phyloP scores from a whole-genome alignment of 2,113 vertebrate genomes.

The Lamprologus callipterus region DNA sequence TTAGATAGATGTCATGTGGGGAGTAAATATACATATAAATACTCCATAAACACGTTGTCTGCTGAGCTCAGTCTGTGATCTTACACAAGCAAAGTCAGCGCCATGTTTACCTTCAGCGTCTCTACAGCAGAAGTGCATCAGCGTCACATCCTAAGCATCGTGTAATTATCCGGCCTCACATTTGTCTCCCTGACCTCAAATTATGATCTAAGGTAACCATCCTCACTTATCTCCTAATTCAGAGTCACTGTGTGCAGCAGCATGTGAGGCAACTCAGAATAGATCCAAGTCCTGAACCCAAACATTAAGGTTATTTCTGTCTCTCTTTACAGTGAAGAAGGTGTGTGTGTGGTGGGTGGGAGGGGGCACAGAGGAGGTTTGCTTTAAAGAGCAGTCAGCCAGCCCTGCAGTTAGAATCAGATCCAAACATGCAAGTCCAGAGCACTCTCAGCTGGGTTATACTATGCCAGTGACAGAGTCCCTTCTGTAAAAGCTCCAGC shows the following conservation, averaged over 20 bases:
- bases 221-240: not conserved
- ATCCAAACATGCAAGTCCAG: not conserved
- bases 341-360: not conserved
- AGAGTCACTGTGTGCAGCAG: not conserved
- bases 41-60: not conserved
- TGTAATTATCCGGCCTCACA: not conserved
- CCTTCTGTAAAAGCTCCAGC: slow-evolving; percentile 7
- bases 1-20: not conserved
- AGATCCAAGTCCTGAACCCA: not conserved
- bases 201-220: not conserved
- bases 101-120: not conserved
- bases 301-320: not conserved
- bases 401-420: not conserved
- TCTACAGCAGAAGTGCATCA: not conserved
- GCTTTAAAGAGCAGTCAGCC: not conserved
- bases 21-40: not conserved
- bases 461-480: not conserved
- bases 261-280: not conserved
- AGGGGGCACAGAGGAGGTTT: not conserved
- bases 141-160: not conserved
- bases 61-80: not conserved
- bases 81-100: not conserved
- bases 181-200: not conserved
- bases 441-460: not conserved
- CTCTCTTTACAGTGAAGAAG: not conserved